phyloP scores from a whole-genome alignment of 2,888 invertebrate genomes.

The Drosophila nigricruria region DNA sequence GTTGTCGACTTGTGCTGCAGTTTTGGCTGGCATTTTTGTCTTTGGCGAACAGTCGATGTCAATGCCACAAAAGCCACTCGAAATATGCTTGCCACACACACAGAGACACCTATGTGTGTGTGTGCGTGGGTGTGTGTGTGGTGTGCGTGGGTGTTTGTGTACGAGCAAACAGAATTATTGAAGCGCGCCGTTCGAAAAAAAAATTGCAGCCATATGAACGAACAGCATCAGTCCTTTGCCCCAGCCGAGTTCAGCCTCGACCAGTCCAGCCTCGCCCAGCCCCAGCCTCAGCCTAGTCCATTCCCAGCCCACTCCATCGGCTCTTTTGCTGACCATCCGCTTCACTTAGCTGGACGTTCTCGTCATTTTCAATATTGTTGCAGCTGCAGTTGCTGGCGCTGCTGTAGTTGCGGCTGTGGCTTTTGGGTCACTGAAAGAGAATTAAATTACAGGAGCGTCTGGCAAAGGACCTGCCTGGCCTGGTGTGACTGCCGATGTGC shows the following conservation, averaged over 20 bases:
- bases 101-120: constrained; percentile 21
- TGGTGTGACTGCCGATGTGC: constrained; percentile 9
- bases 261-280: background rate
- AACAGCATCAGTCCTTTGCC: constrained; percentile 17
- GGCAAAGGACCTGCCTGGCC: constrained; percentile 20
- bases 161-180: constrained; percentile 77
- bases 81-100: constrained; percentile 58
- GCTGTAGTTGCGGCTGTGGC: constrained; percentile 37
- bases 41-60: constrained; percentile 52
- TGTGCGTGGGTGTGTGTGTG: constrained; percentile 6
- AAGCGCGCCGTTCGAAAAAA: constrained; percentile 59
- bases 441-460: constrained; percentile 61
- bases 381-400: constrained; percentile 20
- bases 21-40: constrained; percentile 66
- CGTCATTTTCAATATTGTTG: constrained; percentile 42
- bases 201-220: constrained; percentile 36
- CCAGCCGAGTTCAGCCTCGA: constrained; percentile 1
- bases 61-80: constrained; percentile 75
- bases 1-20: constrained; percentile 48
- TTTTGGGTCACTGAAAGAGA: constrained; percentile 56
- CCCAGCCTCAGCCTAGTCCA: background rate
- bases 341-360: constrained; percentile 39
- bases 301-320: background rate
- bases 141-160: constrained; percentile 29
- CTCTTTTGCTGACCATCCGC: constrained; percentile 26